phyloP scores from a whole-genome alignment of 2,888 invertebrate species.

The Cynaeus angustus region DNA sequence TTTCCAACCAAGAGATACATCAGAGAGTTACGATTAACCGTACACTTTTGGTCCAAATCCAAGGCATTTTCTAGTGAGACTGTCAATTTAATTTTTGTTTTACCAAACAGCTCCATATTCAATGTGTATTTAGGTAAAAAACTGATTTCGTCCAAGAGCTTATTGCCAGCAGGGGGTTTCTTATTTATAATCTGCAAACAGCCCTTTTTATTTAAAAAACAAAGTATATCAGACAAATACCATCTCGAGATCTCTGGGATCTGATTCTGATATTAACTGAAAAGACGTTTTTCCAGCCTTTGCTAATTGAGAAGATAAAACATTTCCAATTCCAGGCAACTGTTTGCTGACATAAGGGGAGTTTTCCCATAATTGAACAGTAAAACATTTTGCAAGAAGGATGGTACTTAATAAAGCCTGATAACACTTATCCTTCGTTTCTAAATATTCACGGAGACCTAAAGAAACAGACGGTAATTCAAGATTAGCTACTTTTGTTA shows the following conservation, averaged over 20 bases:
- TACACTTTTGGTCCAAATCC: constrained; percentile 71
- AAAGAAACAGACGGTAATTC: constrained; percentile 39
- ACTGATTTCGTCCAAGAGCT: constrained; percentile 77
- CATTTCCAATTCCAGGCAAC: constrained; percentile 81
- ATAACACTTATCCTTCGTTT: constrained; percentile 70
- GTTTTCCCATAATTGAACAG: constrained; percentile 84
- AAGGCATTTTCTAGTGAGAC: constrained; percentile 70
- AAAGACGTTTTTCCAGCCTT: constrained; percentile 81
- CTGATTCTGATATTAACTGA: constrained; percentile 76
- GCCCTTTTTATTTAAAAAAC: not conserved
- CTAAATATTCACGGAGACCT: constrained; percentile 77
- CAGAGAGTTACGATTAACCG: constrained; percentile 74
- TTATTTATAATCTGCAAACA: constrained; percentile 79
- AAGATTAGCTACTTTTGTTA: too few relatives aligned
- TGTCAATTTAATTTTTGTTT: constrained; percentile 51
- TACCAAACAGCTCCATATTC: constrained; percentile 63
- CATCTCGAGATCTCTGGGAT: constrained; percentile 84
- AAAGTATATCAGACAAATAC: constrained; percentile 64
- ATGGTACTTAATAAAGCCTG: constrained; percentile 76
- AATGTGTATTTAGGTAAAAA: constrained; percentile 79
- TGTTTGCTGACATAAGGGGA: constrained; percentile 81
- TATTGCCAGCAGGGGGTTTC: constrained; percentile 83
- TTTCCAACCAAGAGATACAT: constrained; percentile 79
- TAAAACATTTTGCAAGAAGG: constrained; percentile 79
- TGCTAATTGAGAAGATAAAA: constrained; percentile 77